Percentiles rank a stretch among this genome's conserved stretches.
Conservation (phyloP, 2,888 invertebrate genomes). For the Plagiodera versicolora region DNA sequence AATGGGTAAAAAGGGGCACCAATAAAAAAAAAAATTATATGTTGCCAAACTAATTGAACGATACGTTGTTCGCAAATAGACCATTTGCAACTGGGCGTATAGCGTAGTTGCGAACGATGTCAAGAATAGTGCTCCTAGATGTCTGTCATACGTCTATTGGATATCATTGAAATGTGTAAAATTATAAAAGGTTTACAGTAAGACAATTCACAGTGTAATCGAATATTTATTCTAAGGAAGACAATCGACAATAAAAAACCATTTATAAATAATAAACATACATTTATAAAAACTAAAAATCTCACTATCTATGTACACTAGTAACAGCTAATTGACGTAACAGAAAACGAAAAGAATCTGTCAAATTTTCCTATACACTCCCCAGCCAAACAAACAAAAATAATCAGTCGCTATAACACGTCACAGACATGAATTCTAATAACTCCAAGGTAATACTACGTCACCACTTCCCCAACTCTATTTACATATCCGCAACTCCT, state of each 20-base stretch:
- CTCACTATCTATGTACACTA: conserved; percentile 28
- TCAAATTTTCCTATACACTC: neutral
- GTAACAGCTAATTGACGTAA: no score
- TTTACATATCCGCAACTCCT: conserved; percentile 34
- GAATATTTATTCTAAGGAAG: neutral
- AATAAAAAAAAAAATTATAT: no score
- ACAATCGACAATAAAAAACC: conserved; percentile 23
- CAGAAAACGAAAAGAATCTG: neutral
- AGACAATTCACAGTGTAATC: no score
- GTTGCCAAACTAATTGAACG: no score
- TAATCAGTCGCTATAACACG: conserved; percentile 42
- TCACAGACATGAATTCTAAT: conserved; percentile 31
- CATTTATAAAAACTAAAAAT: conserved; percentile 18
- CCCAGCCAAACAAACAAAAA: conserved; percentile 30
- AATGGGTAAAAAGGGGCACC: no score
- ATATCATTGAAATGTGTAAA: no score
- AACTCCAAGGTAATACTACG: neutral
- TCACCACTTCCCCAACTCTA: conserved; percentile 24
- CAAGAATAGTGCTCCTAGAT: no score
- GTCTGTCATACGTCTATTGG: no score
- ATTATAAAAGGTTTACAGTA: no score
- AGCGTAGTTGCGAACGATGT: no score
- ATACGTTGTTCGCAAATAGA: no score
- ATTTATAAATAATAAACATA: conserved; percentile 24
- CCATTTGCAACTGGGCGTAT: no score